These are phyloP conservation scores for Excalfactoria chinensis DNA, from an alignment of 2,113 vertebrate genomes.

Conservation along the genomic window DNA sequence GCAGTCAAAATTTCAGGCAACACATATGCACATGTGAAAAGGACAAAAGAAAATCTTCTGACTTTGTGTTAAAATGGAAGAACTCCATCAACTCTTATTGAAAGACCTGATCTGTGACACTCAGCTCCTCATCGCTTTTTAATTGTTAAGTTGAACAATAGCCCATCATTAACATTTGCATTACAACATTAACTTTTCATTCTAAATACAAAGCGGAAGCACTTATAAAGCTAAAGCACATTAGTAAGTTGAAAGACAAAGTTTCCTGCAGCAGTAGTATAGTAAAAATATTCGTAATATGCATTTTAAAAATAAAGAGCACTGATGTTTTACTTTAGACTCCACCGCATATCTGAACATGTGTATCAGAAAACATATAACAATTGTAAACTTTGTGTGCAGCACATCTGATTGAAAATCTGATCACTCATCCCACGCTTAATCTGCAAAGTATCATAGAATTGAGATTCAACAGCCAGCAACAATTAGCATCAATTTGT, in stretches of 20 bases:
- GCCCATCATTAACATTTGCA: no score
- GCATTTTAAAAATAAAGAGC: background rate
- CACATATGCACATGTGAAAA: background rate
- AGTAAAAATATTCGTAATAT: background rate
- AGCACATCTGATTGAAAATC: background rate
- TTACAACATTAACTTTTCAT: background rate
- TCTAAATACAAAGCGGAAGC: background rate
- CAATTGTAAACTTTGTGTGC: background rate
- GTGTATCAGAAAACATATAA: background rate
- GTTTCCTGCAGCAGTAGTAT: background rate
- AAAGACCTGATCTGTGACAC: background rate
- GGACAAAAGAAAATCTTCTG: background rate
- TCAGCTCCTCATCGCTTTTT: background rate
- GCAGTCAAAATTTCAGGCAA: constrained; percentile 2
- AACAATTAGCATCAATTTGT: background rate
- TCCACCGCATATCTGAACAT: background rate
- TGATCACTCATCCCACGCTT: background rate
- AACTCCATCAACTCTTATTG: background rate
- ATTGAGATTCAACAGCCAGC: background rate
- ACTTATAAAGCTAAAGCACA: background rate
- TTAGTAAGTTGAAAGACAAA: background rate
- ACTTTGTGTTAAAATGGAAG: background rate
- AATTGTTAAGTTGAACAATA: background rate
- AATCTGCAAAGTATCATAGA: background rate
- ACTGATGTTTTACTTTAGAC: background rate